Evolutionary conservation across 2,888 invertebrate species (phyloP).

Genomic region (Hydrotaea cyrtoneurina): DNA sequence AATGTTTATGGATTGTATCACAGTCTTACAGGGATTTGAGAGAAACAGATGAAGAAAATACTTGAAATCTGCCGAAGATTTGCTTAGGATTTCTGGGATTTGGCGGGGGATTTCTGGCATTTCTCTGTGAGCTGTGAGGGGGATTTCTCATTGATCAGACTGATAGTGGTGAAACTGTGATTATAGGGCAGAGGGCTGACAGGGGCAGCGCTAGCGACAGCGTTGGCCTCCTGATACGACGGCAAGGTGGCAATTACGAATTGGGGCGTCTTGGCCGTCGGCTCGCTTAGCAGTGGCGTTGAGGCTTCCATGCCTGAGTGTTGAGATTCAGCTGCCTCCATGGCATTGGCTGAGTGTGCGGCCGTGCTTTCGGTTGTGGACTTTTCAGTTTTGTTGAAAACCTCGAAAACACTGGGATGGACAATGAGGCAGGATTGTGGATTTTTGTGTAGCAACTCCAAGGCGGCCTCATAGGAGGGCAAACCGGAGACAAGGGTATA

Average conservation of each 20-base stretch:
- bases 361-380: constrained; percentile 51
- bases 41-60: background rate
- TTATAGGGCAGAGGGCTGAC: constrained; percentile 27
- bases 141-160: constrained; percentile 33
- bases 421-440: constrained; percentile 78
- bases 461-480: constrained; percentile 84
- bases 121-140: constrained; percentile 40
- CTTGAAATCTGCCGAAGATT: background rate
- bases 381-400: constrained; percentile 76
- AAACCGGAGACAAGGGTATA: constrained; percentile 85
- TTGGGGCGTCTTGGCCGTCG: constrained; percentile 56
- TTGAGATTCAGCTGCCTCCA: constrained; percentile 47
- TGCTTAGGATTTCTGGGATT: constrained; percentile 47
- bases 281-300: constrained; percentile 54
- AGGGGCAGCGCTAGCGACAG: constrained; percentile 18
- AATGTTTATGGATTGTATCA: background rate
- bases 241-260: constrained; percentile 54
- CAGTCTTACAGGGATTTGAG: constrained; percentile 20
- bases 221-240: constrained; percentile 43
- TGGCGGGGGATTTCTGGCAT: constrained; percentile 4
- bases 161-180: constrained; percentile 54
- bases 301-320: constrained; percentile 49
- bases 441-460: constrained; percentile 82
- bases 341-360: constrained; percentile 54
- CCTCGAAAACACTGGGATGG: constrained; percentile 78